These are phyloP conservation scores for Sebastes steindachneri DNA, from an alignment of 2,797 vertebrate species.

Conservation along the genomic window DNA sequence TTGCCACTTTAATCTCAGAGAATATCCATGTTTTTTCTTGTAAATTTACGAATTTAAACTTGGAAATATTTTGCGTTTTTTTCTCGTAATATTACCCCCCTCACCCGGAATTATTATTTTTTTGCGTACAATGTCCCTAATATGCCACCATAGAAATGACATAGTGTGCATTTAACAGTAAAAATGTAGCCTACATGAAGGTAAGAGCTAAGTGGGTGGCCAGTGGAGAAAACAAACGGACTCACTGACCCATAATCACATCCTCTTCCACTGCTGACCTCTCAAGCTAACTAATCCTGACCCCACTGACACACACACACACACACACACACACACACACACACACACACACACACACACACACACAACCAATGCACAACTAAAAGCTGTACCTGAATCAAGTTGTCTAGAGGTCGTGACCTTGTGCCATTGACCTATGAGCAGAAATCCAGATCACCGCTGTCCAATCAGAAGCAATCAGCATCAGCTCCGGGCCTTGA, in stretches of 20 bases:
- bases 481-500: not conserved
- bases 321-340: no score
- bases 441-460: not conserved
- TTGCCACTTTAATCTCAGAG: no score
- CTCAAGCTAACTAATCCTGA: not conserved
- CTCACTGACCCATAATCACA: not conserved
- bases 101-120: not conserved
- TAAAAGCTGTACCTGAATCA: not conserved
- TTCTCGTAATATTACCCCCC: no score
- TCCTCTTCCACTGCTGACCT: not conserved
- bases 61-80: accelerated
- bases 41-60: no score
- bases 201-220: not conserved
- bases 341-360: not conserved
- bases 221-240: not conserved
- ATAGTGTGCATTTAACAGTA: not conserved
- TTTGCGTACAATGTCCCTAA: accelerated
- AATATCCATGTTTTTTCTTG: no score
- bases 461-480: constrained; percentile 42
- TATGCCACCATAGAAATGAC: not conserved
- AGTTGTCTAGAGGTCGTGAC: not conserved
- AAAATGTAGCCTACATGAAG: not conserved
- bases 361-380: not conserved
- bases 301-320: not conserved
- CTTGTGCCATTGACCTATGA: not conserved